These are phyloP conservation scores for Epizoanthus rinbou DNA, from an alignment of 92 coral and sea anemone species.

Conservation along the genomic window DNA sequence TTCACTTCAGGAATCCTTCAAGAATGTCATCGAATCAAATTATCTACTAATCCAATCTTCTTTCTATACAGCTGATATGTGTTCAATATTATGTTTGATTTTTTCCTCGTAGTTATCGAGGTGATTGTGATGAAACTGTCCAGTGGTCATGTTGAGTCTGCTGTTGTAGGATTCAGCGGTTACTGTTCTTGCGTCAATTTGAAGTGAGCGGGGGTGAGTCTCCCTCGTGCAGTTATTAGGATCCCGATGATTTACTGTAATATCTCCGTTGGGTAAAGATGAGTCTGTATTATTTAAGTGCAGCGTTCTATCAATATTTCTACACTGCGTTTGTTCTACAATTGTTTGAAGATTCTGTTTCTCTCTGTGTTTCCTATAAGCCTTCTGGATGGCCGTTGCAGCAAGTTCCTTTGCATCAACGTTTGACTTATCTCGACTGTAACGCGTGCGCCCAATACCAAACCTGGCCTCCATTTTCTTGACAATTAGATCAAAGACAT, in stretches of 20 bases:
- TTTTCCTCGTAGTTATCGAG: no score
- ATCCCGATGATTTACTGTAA: neutral
- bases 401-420: slow-evolving; percentile 27
- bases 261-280: neutral
- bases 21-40: no score
- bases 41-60: no score
- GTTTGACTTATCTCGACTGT: neutral
- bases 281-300: neutral
- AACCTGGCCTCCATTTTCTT: slow-evolving; percentile 83
- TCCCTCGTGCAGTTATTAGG: neutral
- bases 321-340: neutral
- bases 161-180: neutral
- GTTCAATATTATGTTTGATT: neutral
- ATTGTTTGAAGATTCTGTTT: neutral
- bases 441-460: slow-evolving; percentile 14
- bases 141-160: neutral
- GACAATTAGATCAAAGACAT: slow-evolving; percentile 80
- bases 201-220: neutral
- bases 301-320: no score
- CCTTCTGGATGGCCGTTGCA: slow-evolving; percentile 39
- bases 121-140: neutral
- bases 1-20: no score
- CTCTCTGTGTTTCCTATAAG: slow-evolving; percentile 17
- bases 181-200: neutral
- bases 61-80: neutral